Evolutionary conservation across 2,113 vertebrate genomes (phyloP), one percentile per base, ranked within the genome.

Genomic region (Suricata suricatta): DNA sequence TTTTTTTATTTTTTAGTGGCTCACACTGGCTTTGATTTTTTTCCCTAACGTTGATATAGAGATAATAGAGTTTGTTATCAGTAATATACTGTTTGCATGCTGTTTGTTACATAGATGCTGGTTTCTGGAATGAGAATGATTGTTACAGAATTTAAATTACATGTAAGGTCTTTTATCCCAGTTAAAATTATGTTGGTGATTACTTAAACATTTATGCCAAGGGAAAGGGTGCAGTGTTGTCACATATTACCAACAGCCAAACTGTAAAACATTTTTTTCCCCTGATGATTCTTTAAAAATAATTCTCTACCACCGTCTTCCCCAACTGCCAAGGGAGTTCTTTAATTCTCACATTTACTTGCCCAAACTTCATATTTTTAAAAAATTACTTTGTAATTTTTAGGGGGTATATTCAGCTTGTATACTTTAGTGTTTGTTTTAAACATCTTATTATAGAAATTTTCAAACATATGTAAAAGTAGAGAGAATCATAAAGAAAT

Each of bases 391-490:
- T 88, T 84, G 4, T 14, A 35, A 1, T 89, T 94, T 95, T 94
- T 7, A 89, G 50, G 64, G 41, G 2, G 82, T 57, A 33, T 66
- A 89, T 63, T 66, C 47, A 82, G 10, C 10, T 81, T 66, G 16
- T 31, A 41, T 81, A 76, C 13, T 88, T 95, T 35, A 90, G 17
- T 81, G 35, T 57, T 90, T 95, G 44, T 86, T 88, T 91, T 76
- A 92, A 86, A 89, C 15, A 81, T 95, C 81, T 94, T 85, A 44
- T 74, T 93, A 35, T 14, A 89, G 50, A 96, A 63, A n/a, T 50
- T 88, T 91, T 88, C 50, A 71, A 88, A 88, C 15, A 44, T 25
- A 23, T 72, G 15, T 17, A 63, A 38, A 84, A 71, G 50, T 44
- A 79, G 38, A 60, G 69, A 86, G n/a, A 95, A 84, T 69, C 38